Percentiles rank a stretch among this genome's conserved stretches.
Evolutionary conservation across 1,140 invertebrate genomes (phyloP).

Genomic region (Trichogramma pretiosum): DNA sequence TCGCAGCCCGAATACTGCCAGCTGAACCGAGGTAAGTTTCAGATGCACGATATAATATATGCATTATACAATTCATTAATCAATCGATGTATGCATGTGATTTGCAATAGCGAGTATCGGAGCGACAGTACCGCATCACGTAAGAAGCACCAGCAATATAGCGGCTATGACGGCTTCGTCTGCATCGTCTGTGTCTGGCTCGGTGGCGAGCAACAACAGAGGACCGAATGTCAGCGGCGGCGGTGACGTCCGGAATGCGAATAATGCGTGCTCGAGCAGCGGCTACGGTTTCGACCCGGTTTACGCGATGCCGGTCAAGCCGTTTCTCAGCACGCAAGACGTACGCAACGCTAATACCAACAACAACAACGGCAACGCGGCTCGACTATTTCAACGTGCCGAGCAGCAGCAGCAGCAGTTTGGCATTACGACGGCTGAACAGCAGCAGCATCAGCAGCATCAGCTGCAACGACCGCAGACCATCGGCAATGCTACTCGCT

Average conservation of each 20-base stretch:
- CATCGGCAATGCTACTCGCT: too few species aligned
- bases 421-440: too few species aligned
- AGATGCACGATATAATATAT: too few species aligned
- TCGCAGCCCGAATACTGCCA: conserved; percentile 22
- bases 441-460: too few species aligned
- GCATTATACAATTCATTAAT: too few species aligned
- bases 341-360: conserved; percentile 2
- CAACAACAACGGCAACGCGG: background rate
- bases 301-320: conserved; percentile 41
- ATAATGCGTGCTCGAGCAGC: conserved; percentile 18
- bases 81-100: too few species aligned
- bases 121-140: conserved; percentile 23
- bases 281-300: conserved; percentile 37
- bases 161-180: conserved; percentile 14
- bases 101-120: too few species aligned
- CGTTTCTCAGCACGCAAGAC: conserved; percentile 42
- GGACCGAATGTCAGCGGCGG: conserved; percentile 25
- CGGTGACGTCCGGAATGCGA: conserved; percentile 20
- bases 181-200: background rate
- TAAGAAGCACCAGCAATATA: conserved; percentile 29
- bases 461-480: too few species aligned
- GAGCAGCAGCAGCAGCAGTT: too few species aligned
- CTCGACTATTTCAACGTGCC: too few species aligned
- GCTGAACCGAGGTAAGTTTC: background rate
- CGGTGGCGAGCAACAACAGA: too few species aligned